phyloP scores from a whole-genome alignment of 2,888 invertebrate genomes.

The Toxonevra muliebris region DNA sequence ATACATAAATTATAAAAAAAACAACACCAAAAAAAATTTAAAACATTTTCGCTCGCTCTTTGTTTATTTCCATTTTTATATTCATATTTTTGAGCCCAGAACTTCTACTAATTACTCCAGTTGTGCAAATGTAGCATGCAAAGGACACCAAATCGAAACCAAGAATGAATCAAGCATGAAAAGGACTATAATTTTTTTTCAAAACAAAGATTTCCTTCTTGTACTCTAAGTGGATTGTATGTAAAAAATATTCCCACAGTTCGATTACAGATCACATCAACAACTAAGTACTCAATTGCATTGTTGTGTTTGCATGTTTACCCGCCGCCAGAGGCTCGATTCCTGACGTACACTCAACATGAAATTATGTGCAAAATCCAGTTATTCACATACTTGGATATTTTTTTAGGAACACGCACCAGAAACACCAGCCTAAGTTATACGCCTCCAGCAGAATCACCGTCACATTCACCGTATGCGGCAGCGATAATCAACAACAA shows the following conservation, averaged over 20 bases:
- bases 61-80: neutral
- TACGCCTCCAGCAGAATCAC: neutral
- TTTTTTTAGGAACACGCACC: slow-evolving; percentile 44
- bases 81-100: too few relatives aligned
- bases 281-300: slow-evolving; percentile 38
- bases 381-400: neutral
- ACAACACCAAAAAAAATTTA: slow-evolving; percentile 33
- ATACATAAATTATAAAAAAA: slow-evolving; percentile 37
- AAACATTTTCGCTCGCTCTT: slow-evolving; percentile 4
- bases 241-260: too few relatives aligned
- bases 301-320: neutral
- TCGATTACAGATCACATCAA: slow-evolving; percentile 22
- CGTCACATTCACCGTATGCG: slow-evolving; percentile 10
- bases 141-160: too few relatives aligned
- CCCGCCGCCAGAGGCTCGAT: neutral
- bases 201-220: too few relatives aligned
- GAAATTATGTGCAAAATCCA: neutral
- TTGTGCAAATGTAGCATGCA: too few relatives aligned
- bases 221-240: too few relatives aligned
- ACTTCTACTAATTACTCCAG: too few relatives aligned
- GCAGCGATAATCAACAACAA: slow-evolving; percentile 8
- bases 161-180: too few relatives aligned
- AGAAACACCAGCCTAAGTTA: slow-evolving; percentile 50
- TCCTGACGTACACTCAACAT: neutral
- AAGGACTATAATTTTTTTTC: too few relatives aligned